Conservation (phyloP, 2,113 vertebrate genomes). For the Arizona elegans region DNA sequence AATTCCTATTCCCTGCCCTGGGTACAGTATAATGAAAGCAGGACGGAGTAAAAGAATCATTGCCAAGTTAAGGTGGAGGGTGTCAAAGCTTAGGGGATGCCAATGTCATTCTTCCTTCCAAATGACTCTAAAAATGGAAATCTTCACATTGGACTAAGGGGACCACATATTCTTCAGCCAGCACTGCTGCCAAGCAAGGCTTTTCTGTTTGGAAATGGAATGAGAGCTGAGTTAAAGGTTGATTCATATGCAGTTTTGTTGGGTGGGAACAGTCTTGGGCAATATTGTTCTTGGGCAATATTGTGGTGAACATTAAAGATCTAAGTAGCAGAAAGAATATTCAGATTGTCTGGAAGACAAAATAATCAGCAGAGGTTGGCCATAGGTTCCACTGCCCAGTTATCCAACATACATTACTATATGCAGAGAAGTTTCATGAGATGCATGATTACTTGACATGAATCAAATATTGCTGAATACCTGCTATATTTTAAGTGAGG, state of each 20-base stretch:
- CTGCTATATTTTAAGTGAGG: background rate
- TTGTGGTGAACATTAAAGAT: background rate
- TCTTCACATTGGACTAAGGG: background rate
- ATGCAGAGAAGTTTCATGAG: background rate
- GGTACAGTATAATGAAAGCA: background rate
- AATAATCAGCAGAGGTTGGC: background rate
- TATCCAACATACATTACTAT: background rate
- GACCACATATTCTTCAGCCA: background rate
- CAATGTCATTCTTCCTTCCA: background rate
- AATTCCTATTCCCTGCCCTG: background rate
- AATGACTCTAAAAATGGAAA: background rate
- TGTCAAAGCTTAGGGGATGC: background rate
- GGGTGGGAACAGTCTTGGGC: background rate
- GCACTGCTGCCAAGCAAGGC: background rate
- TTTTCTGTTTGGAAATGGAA: background rate
- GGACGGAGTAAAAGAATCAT: background rate
- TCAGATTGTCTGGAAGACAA: background rate
- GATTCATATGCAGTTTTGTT: background rate
- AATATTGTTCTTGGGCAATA: background rate
- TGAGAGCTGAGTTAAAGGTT: background rate
- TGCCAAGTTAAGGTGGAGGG: background rate
- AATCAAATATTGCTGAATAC: background rate
- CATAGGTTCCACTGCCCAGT: background rate
- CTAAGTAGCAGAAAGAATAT: background rate
- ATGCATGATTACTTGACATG: background rate